Conservation (phyloP, 2,888 invertebrate species). For the Plagodis pulveraria region DNA sequence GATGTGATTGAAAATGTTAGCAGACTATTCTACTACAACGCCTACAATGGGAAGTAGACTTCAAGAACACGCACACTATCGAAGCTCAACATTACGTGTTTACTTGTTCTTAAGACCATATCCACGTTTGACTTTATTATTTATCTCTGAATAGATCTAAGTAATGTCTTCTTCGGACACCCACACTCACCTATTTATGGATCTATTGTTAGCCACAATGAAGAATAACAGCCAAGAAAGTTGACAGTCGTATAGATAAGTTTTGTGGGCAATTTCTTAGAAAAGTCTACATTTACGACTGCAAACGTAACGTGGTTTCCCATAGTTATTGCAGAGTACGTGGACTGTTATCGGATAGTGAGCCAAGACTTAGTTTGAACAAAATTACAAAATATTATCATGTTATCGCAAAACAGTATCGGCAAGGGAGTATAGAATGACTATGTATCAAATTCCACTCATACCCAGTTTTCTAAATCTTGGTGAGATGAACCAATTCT, state of each 20-base stretch:
- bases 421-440: too few species aligned
- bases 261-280: slow-evolving; percentile 2
- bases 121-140: too few species aligned
- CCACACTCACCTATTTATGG: slow-evolving; percentile 20
- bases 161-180: slow-evolving; percentile 23
- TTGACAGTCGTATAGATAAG: slow-evolving; percentile 6
- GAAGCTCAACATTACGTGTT: too few species aligned
- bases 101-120: neutral
- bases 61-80: too few species aligned
- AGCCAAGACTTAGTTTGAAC: neutral
- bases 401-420: too few species aligned
- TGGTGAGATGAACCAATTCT: too few species aligned
- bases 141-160: neutral
- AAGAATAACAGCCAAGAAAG: slow-evolving; percentile 9
- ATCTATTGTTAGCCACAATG: slow-evolving; percentile 16
- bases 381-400: too few species aligned
- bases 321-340: neutral
- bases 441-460: too few species aligned
- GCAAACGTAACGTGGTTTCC: neutral
- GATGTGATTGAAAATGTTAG: too few species aligned
- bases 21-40: too few species aligned
- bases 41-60: too few species aligned
- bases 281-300: neutral
- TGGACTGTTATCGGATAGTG: neutral
- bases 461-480: too few species aligned